Evolutionary conservation across 92 coral and sea anemone genomes (phyloP).

Genomic region (Porites evermanni): DNA sequence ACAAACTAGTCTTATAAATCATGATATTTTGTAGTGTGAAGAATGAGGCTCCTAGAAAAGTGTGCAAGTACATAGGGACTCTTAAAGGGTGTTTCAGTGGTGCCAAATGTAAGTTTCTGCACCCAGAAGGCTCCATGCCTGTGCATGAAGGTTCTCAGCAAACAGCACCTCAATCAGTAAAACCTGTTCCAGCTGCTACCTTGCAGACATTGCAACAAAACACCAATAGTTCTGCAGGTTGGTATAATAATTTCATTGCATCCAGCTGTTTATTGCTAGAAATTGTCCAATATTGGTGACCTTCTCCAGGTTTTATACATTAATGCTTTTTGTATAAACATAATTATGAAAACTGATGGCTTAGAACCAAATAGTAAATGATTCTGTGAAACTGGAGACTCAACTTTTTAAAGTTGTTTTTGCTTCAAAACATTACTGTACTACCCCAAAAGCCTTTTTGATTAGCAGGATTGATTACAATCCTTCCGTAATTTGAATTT

Average conservation of each 20-base stretch:
- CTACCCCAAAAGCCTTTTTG: no score
- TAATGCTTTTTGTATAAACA: no score
- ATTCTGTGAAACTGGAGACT: no score
- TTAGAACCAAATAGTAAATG: no score
- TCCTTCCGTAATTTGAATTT: no score
- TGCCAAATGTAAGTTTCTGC: slow-evolving; percentile 41
- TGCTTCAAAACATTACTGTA: no score
- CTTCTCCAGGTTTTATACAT: not conserved
- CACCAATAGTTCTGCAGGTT: slow-evolving; percentile 25
- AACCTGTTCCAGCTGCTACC: not conserved
- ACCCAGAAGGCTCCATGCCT: slow-evolving; percentile 8
- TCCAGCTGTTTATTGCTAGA: not conserved
- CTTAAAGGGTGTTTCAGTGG: slow-evolving; percentile 50
- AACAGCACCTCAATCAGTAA: not conserved
- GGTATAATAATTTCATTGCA: not conserved
- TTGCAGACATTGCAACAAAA: not conserved
- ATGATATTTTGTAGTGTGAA: not conserved
- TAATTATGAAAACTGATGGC: no score
- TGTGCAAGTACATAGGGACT: slow-evolving; percentile 43
- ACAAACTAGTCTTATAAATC: no score
- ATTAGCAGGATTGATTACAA: no score
- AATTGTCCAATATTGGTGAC: no score
- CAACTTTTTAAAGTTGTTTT: no score
- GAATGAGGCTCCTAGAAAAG: not conserved
- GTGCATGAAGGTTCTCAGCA: not conserved